A percentile compares a stretch with the other conserved stretches of the same genome.
These are phyloP conservation scores for Aphis gossypii DNA, from an alignment of 1,140 invertebrate species.

Conservation along the genomic window DNA sequence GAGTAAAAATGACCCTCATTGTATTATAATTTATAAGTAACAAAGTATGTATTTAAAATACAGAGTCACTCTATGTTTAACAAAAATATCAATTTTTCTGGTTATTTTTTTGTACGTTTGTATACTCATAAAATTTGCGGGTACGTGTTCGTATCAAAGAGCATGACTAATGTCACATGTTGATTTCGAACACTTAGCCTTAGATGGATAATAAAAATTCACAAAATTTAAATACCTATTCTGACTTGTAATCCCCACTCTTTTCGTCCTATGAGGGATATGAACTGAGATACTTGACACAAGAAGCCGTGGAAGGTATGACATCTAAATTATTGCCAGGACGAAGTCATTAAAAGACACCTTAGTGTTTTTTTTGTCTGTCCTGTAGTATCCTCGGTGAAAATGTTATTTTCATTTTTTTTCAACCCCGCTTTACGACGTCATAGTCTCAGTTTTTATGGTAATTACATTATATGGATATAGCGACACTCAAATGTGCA, in stretches of 20 bases:
- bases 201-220: slow-evolving; percentile 35
- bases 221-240: background rate
- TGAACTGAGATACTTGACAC: background rate
- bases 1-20: background rate
- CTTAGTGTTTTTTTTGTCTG: slow-evolving; percentile 38
- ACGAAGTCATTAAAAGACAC: slow-evolving; percentile 53
- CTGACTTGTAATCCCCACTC: background rate
- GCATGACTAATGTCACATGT: slow-evolving; percentile 33
- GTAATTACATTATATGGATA: slow-evolving; percentile 42
- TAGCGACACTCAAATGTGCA: background rate
- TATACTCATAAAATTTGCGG: slow-evolving; percentile 53
- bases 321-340: slow-evolving; percentile 56
- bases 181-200: slow-evolving; percentile 20
- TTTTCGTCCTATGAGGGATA: background rate
- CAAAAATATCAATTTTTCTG: slow-evolving; percentile 32
- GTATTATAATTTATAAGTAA: background rate
- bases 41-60: background rate
- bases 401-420: background rate
- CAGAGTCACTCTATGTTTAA: background rate
- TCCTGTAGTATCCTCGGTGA: slow-evolving; percentile 14
- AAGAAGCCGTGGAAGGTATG: slow-evolving; percentile 37
- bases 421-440: slow-evolving; percentile 53
- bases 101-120: slow-evolving; percentile 5
- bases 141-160: slow-evolving; percentile 54
- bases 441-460: slow-evolving; percentile 43